A percentile compares a stretch with the other conserved stretches of the same genome.
phyloP scores from a whole-genome alignment of 2,113 vertebrate genomes.

The Cygnus atratus region DNA sequence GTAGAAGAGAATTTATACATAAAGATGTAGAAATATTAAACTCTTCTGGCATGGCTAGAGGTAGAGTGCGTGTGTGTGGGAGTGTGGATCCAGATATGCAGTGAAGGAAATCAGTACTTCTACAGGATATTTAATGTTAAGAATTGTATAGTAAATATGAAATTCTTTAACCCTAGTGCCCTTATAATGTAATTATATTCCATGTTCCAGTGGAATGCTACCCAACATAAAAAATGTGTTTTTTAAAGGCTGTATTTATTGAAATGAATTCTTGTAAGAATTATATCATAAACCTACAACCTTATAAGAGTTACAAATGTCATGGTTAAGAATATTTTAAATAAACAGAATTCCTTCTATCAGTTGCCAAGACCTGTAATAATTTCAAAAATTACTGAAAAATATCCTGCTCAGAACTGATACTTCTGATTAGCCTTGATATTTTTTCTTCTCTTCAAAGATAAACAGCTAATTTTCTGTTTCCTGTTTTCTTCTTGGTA shows the following conservation, averaged over 20 bases:
- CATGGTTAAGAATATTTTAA: background rate
- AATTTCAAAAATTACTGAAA: background rate
- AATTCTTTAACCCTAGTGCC: background rate
- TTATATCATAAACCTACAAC: background rate
- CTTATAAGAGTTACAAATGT: background rate
- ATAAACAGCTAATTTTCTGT: background rate
- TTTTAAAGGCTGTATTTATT: background rate
- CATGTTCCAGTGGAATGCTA: fast-evolving
- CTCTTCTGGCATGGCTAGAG: background rate
- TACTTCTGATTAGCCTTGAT: background rate
- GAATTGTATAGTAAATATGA: background rate
- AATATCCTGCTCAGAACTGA: background rate
- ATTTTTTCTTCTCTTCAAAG: background rate
- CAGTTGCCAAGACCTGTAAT: background rate
- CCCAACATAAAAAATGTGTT: background rate
- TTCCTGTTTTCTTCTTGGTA: background rate
- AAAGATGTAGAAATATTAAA: background rate
- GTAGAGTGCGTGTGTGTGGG: background rate
- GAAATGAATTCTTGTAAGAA: background rate
- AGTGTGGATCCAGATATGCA: background rate
- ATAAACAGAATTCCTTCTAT: background rate
- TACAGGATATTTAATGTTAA: background rate
- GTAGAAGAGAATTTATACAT: background rate
- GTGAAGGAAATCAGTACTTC: background rate
- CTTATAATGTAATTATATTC: background rate